phyloP scores from a whole-genome alignment of 2,888 invertebrate genomes.

The Sepioteuthis lessoniana region DNA sequence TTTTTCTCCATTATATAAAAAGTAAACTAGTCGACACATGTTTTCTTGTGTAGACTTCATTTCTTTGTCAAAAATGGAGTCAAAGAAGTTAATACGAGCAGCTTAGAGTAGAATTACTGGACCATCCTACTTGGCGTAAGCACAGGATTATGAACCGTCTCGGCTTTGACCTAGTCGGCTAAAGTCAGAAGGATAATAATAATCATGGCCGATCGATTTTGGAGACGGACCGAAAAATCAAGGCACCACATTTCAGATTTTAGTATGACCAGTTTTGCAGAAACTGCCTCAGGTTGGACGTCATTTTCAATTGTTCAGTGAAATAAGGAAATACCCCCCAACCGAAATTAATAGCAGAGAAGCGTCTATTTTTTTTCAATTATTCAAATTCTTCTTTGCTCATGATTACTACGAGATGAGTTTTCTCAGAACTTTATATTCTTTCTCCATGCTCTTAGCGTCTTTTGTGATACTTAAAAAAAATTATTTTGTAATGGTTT shows the following conservation, averaged over 20 bases:
- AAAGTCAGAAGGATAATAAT: not conserved
- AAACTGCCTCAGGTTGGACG: not conserved
- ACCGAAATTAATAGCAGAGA: not conserved
- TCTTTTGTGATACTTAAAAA: not conserved
- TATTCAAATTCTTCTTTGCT: too few relatives aligned
- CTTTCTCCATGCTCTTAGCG: not conserved
- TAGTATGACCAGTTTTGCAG: not conserved
- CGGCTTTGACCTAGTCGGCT: not conserved
- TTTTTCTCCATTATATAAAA: not conserved
- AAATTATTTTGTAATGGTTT: too few relatives aligned
- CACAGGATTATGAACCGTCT: not conserved
- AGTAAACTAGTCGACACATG: not conserved
- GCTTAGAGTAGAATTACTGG: not conserved
- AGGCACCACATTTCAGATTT: not conserved
- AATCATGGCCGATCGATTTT: not conserved
- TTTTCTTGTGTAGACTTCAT: not conserved
- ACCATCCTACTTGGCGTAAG: not conserved
- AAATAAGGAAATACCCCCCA: not conserved
- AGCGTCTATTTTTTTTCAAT: not conserved
- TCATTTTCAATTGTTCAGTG: not conserved
- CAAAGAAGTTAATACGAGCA: too few relatives aligned
- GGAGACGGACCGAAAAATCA: not conserved
- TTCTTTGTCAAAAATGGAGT: not conserved
- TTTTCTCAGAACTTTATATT: not conserved
- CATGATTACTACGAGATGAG: not conserved